Conservation (phyloP, 2,113 vertebrate species). For the Otocyon megalotis region DNA sequence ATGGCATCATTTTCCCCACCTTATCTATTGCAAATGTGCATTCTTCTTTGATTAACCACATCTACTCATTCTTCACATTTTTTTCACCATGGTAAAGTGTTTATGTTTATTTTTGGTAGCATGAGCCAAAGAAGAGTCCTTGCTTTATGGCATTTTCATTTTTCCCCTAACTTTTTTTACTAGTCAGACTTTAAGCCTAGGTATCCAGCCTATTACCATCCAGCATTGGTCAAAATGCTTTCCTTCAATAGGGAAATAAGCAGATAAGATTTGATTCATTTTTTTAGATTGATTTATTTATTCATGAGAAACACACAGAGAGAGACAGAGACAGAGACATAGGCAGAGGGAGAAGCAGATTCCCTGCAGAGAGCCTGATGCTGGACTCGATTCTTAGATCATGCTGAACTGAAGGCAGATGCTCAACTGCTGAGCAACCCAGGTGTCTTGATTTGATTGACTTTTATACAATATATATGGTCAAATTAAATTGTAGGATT, state of each 20-base stretch:
- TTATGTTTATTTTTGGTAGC: neutral
- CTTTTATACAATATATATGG: conserved; percentile 32
- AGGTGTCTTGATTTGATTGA: neutral
- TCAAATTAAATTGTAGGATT: conserved; percentile 22
- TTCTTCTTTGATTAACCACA: neutral
- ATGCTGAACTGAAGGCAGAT: too few species aligned
- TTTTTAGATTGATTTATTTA: neutral
- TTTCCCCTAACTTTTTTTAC: conserved; percentile 35
- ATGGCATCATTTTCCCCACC: conserved; percentile 17
- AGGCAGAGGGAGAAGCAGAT: too few species aligned
- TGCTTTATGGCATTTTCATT: conserved; percentile 31
- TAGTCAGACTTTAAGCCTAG: neutral
- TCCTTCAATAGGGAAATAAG: neutral
- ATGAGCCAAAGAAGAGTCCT: neutral
- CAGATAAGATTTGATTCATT: conserved; percentile 5
- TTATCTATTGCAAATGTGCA: neutral
- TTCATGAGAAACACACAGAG: too few species aligned
- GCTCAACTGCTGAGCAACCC: too few species aligned
- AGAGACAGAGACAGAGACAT: too few species aligned
- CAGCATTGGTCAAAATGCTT: conserved; percentile 19
- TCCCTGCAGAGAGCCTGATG: too few species aligned
- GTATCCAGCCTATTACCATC: neutral
- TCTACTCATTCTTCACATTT: conserved; percentile 4
- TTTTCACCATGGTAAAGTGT: neutral
- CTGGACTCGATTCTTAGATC: too few species aligned